Evolutionary conservation across 2,888 invertebrate species (phyloP), one percentile per base, ranked within the genome.

Genomic region (Odontothrips loti): DNA sequence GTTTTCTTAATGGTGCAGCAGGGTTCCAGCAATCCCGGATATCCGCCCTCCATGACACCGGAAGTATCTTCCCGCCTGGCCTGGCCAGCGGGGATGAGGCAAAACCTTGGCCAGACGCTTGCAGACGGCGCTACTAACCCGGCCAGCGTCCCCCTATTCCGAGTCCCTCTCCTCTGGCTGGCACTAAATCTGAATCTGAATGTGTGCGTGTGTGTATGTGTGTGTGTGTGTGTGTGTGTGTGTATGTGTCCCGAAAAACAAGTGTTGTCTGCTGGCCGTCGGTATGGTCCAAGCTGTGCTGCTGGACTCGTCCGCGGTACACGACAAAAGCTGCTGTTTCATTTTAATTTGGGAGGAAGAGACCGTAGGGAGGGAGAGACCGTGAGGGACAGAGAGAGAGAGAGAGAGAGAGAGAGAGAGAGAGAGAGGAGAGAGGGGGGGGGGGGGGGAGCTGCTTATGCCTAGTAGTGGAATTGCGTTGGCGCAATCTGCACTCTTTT

Each of bases 401-500:
- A 43, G 34, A 43, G 34, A 43, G 3, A 43, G 34, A 43, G 34
- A 43, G 34, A 6, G 34, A 43, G 34, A 6, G 34, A 43, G 34
- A 6, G 34, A 2, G 34, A 6, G 34, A 4, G 34, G 34, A 4
- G 34, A 43, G 34, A 6, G 34, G 6, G 34, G 6, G 34, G 6
- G 34, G 6, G 2, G 6, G 34, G 6, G 6, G 34, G 17, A 6
- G 23, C 12, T 27, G 68, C 68, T 75, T 75, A 75, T 75, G 23
- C 68, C 68, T 23, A 75, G 68, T 75, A 27, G 68, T 75, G 27
- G 68, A 75, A 75, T 75, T 75, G 68, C 68, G 68, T 75, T 75
- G 12, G 68, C 68, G 68, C 68, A 75, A 75, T 75, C 68, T 75
- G 68, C 68, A 75, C 68, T 75, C 68, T 75, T 75, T 75, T 75